Evolutionary conservation across 2,888 invertebrate species (phyloP).

Genomic region (Portevinia maculata): DNA sequence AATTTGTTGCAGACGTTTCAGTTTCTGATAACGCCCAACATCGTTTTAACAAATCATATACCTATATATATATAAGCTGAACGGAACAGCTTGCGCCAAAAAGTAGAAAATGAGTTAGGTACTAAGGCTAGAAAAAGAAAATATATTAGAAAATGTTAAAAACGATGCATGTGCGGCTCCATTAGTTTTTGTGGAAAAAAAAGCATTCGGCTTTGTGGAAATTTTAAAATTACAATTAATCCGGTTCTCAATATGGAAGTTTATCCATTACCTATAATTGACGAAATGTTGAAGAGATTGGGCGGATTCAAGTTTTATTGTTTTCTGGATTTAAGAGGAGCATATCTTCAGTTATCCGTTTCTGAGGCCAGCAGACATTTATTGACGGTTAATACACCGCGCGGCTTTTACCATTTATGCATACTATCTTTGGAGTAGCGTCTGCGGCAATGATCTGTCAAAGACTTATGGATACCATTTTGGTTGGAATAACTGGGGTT

Average conservation of each 20-base stretch:
- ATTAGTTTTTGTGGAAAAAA: conserved; percentile 34
- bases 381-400: too few species aligned
- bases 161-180: conserved; percentile 15
- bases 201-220: conserved; percentile 50
- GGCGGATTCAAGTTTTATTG: too few species aligned
- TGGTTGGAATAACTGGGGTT: conserved; percentile 32
- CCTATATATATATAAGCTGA: too few species aligned
- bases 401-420: conserved; percentile 40
- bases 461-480: conserved; percentile 47
- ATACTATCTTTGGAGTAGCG: conserved; percentile 49
- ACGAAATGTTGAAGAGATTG: too few species aligned
- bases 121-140: too few species aligned
- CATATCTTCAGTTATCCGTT: too few species aligned
- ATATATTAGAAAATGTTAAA: conserved; percentile 21
- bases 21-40: background rate
- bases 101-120: conserved; percentile 23
- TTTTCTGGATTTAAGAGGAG: too few species aligned
- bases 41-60: conserved; percentile 11
- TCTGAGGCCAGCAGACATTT: too few species aligned
- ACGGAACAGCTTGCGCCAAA: conserved; percentile 31
- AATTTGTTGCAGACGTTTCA: conserved; percentile 1
- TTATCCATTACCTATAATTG: too few species aligned
- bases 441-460: conserved; percentile 59
- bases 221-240: conserved; percentile 57
- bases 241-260: too few species aligned